Evolutionary conservation across 2,888 invertebrate species (phyloP), one percentile per base, ranked within the genome.

Genomic region (Cetonia aurata): DNA sequence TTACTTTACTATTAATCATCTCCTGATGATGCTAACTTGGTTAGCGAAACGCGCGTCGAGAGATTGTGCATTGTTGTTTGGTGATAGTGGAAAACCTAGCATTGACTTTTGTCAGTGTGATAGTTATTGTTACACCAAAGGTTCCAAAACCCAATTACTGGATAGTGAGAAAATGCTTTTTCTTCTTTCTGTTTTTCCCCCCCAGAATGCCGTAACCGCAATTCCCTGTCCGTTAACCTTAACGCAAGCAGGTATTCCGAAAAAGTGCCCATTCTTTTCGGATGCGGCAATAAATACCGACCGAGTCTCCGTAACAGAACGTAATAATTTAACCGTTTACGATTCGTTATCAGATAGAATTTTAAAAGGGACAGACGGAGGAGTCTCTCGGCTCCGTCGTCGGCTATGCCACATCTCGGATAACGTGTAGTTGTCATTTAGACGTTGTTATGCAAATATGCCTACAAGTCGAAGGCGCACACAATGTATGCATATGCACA

Each of bases 391-490:
- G 50, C 69, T 31, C 25, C 25, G 25, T 25, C 25, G 25, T 25
- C 37, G 37, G 37, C 10, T 10, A 65, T 53, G 71, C 10, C 37
- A 66, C 72, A 69, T 75, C 75, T 75, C 74, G 75, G 72, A 74
- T 76, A 76, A 75, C 77, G 74, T 75, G 75, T 75, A 75, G 72
- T 73, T 72, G 76, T 76, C 75, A 75, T 74, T 76, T 75, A 74
- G 72, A 75, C 72, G 76, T 72, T 74, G 77, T 77, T 77, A 77
- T 77, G 77, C 76, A 77, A 76, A 77, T 77, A 66, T 70, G 66
- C 55, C 55, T 68, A 70, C 66, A 71, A 65, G 62, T 50, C 13
- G 37, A 42, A 67, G 37, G 6, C 4, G 6, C 37, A 37, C 37
- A 37, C 37, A 10, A 62, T 67, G 42, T 67, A 53, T 31, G 44